Evolutionary conservation across 2,888 invertebrate genomes (phyloP), one percentile per base, ranked within the genome.

Genomic region (Baronia brevicornis): DNA sequence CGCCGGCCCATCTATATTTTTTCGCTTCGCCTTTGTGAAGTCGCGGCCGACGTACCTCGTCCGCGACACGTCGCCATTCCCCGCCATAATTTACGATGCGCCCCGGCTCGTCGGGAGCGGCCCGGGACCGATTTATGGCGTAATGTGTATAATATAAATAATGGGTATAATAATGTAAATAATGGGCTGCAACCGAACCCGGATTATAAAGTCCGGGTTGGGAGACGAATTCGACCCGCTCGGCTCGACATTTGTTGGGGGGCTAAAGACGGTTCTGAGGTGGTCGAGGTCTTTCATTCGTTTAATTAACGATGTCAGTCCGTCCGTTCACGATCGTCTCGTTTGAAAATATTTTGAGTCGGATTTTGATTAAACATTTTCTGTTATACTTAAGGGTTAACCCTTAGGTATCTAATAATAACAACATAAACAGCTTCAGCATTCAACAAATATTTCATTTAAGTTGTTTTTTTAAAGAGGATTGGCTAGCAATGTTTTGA

Each of bases 91-190:
- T 59, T 53, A 55, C 54, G 47, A 43, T 5, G 36, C 33, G 40
- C 37, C 35, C 30, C 38, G 32, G 43, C 58, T 51, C 55, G 43
- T 61, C 57, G 60, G 62, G 60, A 61, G 39, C 60, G 65, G 60
- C 63, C 63, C 64, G 60, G 62, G 57, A 51, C 61, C 60, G 68
- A 79, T 78, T 78, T 78, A 78, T 72, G 47, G 68, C 58, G 67
- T 68, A 66, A 77, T 78, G 75, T 74, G 74, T 74, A 78, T 73
- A 77, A 75, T n/a, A n/a, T n/a, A n/a, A n/a, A n/a, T n/a, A n/a
- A n/a, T n/a, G n/a, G n/a, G n/a, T n/a, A n/a, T n/a, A n/a, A n/a
- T n/a, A n/a, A n/a, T n/a, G n/a, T n/a, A n/a, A n/a, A n/a, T 74
- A 32, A 24, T 36, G 28, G 28, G 25, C 29, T 39, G 33, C 56